phyloP scores from a whole-genome alignment of 2,888 invertebrate genomes.

The Lysandra bellargus region DNA sequence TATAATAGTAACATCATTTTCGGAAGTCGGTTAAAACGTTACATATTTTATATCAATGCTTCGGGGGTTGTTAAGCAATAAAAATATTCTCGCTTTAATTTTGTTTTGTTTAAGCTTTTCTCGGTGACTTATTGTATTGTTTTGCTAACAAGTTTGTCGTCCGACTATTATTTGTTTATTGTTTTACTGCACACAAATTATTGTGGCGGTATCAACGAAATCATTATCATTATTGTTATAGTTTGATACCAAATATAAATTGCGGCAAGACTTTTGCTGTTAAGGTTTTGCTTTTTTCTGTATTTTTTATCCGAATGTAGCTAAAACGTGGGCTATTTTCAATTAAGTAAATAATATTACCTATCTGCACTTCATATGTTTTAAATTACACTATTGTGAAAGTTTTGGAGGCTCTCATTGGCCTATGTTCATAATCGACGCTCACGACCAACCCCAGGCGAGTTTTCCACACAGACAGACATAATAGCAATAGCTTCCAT shows the following conservation, averaged over 20 bases:
- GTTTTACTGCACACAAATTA: conserved; percentile 8
- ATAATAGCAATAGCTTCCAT: too few relatives aligned
- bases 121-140: conserved; percentile 71
- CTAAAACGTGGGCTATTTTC: too few relatives aligned
- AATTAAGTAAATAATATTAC: too few relatives aligned
- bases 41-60: conserved; percentile 40
- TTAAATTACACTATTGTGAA: too few relatives aligned
- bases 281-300: not conserved
- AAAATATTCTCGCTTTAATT: conserved; percentile 52
- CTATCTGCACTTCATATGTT: too few relatives aligned
- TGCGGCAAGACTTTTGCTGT: not conserved
- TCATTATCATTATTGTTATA: conserved; percentile 6
- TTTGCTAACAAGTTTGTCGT: conserved; percentile 60
- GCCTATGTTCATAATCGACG: too few relatives aligned
- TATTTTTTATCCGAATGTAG: not conserved
- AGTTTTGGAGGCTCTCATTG: too few relatives aligned
- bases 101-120: conserved; percentile 56
- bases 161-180: conserved; percentile 14
- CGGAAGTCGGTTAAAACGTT: not conserved
- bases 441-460: too few relatives aligned
- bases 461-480: too few relatives aligned
- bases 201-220: not conserved
- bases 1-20: conserved; percentile 17
- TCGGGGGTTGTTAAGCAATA: conserved; percentile 41
- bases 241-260: not conserved